Evolutionary conservation across 2,888 invertebrate species (phyloP).

Genomic region (Parapristionchus giblindavisi): DNA sequence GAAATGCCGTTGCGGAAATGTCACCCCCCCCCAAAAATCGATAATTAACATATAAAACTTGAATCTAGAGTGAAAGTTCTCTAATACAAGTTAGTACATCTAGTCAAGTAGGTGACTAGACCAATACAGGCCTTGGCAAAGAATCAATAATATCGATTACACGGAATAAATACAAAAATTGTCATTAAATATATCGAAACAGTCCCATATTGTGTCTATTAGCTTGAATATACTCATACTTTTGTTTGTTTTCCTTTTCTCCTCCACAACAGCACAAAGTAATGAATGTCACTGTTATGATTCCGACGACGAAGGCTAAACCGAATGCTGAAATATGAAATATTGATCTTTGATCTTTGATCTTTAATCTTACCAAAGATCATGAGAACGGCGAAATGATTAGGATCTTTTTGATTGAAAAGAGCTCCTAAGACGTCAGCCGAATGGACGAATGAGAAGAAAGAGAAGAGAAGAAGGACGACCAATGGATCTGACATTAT

Average conservation of each 20-base stretch:
- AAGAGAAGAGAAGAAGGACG: neutral
- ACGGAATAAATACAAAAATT: too few relatives aligned
- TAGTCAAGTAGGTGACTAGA: too few relatives aligned
- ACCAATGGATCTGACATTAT: constrained; percentile 7
- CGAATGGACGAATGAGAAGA: neutral
- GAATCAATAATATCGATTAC: too few relatives aligned
- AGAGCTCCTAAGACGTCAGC: neutral
- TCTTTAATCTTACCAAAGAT: neutral
- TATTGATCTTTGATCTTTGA: constrained; percentile 12
- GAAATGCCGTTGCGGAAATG: too few relatives aligned
- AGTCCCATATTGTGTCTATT: too few relatives aligned
- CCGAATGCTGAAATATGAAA: neutral
- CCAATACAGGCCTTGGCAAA: too few relatives aligned
- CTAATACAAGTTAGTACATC: too few relatives aligned
- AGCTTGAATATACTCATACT: neutral
- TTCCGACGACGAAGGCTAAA: constrained; percentile 4
- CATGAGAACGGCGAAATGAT: neutral
- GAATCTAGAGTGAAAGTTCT: too few relatives aligned
- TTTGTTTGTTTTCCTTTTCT: neutral
- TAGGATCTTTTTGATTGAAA: neutral
- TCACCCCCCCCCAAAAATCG: too few relatives aligned
- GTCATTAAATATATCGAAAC: too few relatives aligned
- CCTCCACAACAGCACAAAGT: constrained; percentile 14
- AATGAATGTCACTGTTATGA: neutral
- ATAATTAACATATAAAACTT: too few relatives aligned